Evolutionary conservation across 53 echinoderm and acorn worm species (phyloP).

Genomic region (Echinarachnius parma): DNA sequence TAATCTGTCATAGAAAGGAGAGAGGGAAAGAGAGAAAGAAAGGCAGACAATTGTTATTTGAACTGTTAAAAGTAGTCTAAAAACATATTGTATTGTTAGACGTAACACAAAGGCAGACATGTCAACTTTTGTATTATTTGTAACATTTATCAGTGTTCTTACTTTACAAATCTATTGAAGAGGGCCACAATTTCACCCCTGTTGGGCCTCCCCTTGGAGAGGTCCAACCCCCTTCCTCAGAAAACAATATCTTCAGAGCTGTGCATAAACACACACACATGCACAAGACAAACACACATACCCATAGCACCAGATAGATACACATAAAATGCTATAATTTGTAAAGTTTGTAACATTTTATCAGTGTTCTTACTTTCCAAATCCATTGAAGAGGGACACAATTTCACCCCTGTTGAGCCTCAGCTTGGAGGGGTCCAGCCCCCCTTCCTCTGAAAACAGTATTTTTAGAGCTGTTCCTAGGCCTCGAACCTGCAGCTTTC

Average conservation of each 20-base stretch:
- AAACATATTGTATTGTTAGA: too few species aligned
- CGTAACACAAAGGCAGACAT: too few species aligned
- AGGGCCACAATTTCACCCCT: conserved; percentile 77
- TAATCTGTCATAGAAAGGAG: conserved; percentile 45
- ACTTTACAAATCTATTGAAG: conserved; percentile 91
- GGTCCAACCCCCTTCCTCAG: conserved; percentile 32
- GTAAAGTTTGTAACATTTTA: background rate
- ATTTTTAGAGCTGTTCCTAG: conserved; percentile 93
- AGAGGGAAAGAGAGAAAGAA: background rate
- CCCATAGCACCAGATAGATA: background rate
- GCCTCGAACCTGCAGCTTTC: conserved; percentile 95
- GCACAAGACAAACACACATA: background rate
- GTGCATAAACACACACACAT: conserved; percentile 59
- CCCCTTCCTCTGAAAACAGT: conserved; percentile 63
- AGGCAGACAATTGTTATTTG: too few species aligned
- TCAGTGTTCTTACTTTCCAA: conserved; percentile 68
- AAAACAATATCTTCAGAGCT: conserved; percentile 89
- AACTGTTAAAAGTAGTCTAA: too few species aligned
- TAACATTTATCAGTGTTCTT: background rate
- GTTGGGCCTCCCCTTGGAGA: conserved; percentile 50
- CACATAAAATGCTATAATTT: background rate
- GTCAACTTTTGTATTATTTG: background rate
- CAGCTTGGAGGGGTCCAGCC: conserved; percentile 34
- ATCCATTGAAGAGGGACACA: conserved; percentile 79
- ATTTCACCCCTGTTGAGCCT: conserved; percentile 71